phyloP scores from a whole-genome alignment of 2,113 vertebrate species.

The Myotis lucifugus region DNA sequence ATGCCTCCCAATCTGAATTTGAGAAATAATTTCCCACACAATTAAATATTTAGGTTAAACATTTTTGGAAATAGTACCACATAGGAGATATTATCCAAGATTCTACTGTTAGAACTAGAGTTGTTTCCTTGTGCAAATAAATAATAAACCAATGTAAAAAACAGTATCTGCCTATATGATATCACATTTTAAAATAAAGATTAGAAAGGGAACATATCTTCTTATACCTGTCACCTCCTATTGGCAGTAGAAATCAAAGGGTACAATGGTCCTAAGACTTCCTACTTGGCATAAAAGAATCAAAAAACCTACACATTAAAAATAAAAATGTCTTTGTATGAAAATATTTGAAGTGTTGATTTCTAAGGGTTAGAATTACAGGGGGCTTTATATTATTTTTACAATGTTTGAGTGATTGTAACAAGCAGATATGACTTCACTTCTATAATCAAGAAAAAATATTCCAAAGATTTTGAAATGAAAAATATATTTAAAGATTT shows the following conservation, averaged over 20 bases:
- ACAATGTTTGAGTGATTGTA: not conserved
- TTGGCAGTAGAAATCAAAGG: not conserved
- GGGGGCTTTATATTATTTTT: not conserved
- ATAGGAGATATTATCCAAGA: not conserved
- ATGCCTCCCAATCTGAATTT: not conserved
- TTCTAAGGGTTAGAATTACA: not conserved
- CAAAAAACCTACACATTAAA: constrained; percentile 8
- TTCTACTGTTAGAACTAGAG: not conserved
- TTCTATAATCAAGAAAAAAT: not conserved
- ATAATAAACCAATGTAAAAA: not conserved
- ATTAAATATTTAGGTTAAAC: not conserved
- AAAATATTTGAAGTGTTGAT: not conserved
- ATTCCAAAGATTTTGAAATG: not conserved
- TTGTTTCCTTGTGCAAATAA: not conserved
- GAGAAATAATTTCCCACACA: not conserved
- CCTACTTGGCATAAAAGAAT: constrained; percentile 34
- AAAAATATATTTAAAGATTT: constrained; percentile 18
- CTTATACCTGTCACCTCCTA: not conserved
- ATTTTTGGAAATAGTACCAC: not conserved
- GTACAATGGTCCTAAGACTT: not conserved
- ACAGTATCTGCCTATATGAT: not conserved
- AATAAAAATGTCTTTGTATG: constrained; percentile 26
- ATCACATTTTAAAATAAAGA: not conserved
- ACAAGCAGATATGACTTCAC: not conserved
- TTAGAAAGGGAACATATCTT: constrained; percentile 7